phyloP scores from a whole-genome alignment of 2,113 vertebrate genomes.

The Chrysemys picta region DNA sequence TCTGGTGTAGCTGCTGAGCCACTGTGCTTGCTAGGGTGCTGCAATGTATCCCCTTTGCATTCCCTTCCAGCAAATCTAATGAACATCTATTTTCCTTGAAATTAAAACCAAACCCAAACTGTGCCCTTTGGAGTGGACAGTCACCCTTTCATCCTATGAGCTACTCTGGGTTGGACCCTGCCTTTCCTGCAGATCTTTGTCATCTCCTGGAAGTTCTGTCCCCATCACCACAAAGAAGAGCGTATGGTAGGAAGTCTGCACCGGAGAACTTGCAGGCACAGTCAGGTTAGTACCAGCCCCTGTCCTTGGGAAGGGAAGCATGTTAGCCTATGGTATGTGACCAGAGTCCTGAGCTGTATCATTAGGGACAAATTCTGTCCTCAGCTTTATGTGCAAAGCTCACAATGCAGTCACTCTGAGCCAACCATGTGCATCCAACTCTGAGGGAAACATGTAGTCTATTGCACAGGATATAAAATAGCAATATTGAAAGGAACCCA shows the following conservation, averaged over 20 bases:
- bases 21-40: not conserved
- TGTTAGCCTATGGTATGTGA: not conserved
- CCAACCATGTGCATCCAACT: not conserved
- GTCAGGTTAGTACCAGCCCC: not conserved
- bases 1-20: not conserved
- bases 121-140: not conserved
- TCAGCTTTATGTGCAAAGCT: not conserved
- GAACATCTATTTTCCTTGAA: not conserved
- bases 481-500: not conserved
- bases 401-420: not conserved
- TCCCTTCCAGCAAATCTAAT: not conserved
- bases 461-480: not conserved
- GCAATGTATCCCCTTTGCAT: not conserved
- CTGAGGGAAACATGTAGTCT: not conserved
- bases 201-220: not conserved
- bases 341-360: not conserved
- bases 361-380: accelerated
- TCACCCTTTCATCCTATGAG: not conserved
- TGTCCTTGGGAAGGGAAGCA: not conserved
- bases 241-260: not conserved
- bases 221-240: not conserved
- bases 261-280: not conserved
- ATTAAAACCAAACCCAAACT: not conserved
- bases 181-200: not conserved
- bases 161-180: not conserved